phyloP scores from a whole-genome alignment of 53 echinoderm and acorn worm species.

The Echinarachnius parma region DNA sequence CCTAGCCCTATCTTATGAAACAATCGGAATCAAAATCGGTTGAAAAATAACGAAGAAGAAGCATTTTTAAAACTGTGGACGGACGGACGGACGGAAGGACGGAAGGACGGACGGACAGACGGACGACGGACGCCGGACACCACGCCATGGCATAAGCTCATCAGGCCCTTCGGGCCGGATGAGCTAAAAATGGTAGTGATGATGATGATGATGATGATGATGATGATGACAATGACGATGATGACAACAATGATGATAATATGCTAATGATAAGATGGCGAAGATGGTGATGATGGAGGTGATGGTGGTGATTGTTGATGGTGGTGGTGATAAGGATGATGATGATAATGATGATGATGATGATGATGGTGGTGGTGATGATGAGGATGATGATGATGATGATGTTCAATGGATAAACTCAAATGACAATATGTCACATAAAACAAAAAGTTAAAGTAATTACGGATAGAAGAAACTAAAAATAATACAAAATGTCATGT shows the following conservation, averaged over 20 bases:
- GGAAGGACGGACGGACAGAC: background rate
- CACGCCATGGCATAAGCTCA: too few species aligned
- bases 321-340: slow-evolving; percentile 1
- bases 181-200: background rate
- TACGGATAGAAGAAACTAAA: too few species aligned
- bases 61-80: too few species aligned
- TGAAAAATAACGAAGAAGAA: background rate
- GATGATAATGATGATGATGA: background rate
- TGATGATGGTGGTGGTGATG: background rate
- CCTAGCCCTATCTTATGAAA: too few species aligned
- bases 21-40: background rate
- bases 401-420: too few species aligned
- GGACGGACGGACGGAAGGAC: too few species aligned
- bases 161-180: too few species aligned
- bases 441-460: too few species aligned
- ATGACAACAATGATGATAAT: background rate
- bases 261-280: background rate
- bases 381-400: too few species aligned
- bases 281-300: background rate
- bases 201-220: slow-evolving; percentile 7
- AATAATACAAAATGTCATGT: too few species aligned
- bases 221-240: slow-evolving; percentile 13
- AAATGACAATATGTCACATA: too few species aligned
- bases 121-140: too few species aligned
- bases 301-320: background rate